A percentile compares a stretch with the other conserved stretches of the same genome.
Evolutionary conservation across 2,113 vertebrate species (phyloP).

Genomic region (Paradisaea rubra): DNA sequence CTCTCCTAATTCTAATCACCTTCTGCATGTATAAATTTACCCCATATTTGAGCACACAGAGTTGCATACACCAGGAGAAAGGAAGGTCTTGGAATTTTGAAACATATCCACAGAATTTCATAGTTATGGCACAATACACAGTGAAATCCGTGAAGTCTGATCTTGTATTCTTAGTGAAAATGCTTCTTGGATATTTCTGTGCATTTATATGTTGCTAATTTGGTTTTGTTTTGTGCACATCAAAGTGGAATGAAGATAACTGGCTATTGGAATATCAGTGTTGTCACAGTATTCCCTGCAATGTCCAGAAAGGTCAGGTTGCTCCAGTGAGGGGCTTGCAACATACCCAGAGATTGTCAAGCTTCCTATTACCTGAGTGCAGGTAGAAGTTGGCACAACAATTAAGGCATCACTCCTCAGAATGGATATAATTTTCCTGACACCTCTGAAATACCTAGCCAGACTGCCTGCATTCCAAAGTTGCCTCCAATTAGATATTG

Average conservation of each 20-base stretch:
- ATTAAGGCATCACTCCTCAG: background rate
- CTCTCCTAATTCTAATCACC: background rate
- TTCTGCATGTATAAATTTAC: background rate
- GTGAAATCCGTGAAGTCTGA: background rate
- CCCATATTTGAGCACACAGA: background rate
- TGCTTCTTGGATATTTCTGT: background rate
- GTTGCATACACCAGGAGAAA: background rate
- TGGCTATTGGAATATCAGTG: background rate
- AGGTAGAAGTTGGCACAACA: background rate
- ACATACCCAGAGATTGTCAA: background rate
- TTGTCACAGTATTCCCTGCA: background rate
- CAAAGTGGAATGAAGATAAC: background rate
- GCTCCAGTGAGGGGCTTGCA: rapidly evolving
- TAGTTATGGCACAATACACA: background rate
- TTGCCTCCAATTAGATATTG: background rate
- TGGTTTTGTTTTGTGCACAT: background rate
- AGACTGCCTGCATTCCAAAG: background rate
- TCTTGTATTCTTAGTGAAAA: background rate
- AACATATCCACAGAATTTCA: background rate
- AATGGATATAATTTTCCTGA: background rate
- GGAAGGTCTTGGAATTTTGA: background rate
- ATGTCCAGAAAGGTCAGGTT: background rate
- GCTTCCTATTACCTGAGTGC: background rate
- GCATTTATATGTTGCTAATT: background rate
- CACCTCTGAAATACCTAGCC: background rate